Evolutionary conservation across 2,113 vertebrate genomes (phyloP).

Genomic region (Caloenas nicobarica): DNA sequence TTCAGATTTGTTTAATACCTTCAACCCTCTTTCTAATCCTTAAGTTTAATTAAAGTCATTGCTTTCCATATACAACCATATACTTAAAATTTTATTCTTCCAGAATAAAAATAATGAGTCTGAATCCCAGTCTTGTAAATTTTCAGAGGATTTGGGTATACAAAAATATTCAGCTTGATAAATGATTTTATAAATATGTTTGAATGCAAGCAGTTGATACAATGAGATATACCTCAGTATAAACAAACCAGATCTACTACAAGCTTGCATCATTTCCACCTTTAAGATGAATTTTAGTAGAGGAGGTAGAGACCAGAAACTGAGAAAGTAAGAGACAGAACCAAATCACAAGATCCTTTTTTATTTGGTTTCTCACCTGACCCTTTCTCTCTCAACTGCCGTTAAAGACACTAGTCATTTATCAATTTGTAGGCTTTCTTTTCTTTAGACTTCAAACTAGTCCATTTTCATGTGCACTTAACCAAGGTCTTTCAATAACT

Average conservation of each 20-base stretch:
- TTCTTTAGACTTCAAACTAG: background rate
- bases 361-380: background rate
- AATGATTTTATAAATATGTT: background rate
- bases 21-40: conserved; percentile 21
- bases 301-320: accelerated
- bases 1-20: conserved; percentile 54
- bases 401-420: background rate
- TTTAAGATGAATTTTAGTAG: background rate
- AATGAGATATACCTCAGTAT: background rate
- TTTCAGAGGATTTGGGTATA: background rate
- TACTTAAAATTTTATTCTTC: conserved; percentile 37
- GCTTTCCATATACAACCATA: conserved; percentile 43
- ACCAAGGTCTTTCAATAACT: background rate
- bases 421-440: background rate
- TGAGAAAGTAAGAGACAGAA: background rate
- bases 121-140: background rate
- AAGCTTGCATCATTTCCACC: background rate
- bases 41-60: conserved; percentile 58
- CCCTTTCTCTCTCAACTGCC: background rate
- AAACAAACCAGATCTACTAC: background rate
- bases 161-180: background rate
- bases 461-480: background rate
- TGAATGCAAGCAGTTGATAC: background rate
- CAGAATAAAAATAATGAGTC: conserved; percentile 11
- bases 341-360: background rate